Evolutionary conservation across 2,888 invertebrate genomes (phyloP).

Genomic region (Lycophotia porphyrea): DNA sequence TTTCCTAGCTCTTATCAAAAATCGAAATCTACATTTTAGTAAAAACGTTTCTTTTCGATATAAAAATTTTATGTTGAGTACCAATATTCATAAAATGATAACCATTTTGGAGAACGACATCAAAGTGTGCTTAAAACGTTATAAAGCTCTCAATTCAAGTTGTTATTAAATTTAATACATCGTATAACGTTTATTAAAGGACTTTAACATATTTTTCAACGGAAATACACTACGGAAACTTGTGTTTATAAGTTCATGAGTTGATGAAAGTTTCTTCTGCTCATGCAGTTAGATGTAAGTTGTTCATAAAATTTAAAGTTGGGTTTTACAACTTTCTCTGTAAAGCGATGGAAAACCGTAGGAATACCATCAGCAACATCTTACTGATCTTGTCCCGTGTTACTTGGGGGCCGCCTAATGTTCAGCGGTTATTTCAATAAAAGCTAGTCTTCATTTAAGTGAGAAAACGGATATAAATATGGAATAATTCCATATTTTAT

Average conservation of each 20-base stretch:
- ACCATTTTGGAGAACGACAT: conserved; percentile 50
- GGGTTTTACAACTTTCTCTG: background rate
- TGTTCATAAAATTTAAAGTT: background rate
- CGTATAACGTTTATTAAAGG: conserved; percentile 59
- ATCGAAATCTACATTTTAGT: conserved; percentile 13
- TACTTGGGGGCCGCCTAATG: background rate
- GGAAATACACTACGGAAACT: conserved; percentile 6
- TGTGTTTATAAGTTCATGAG: conserved; percentile 30
- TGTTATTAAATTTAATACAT: conserved; percentile 62
- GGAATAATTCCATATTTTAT: conserved; percentile 1
- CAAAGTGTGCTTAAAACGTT: conserved; percentile 52
- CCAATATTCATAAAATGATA: conserved; percentile 59
- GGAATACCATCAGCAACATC: background rate
- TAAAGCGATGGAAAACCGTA: background rate
- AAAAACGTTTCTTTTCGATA: conserved; percentile 27
- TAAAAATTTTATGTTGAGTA: conserved; percentile 37
- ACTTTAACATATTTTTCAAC: conserved; percentile 36
- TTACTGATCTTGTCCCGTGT: background rate
- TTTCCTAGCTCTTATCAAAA: conserved; percentile 6
- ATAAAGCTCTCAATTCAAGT: conserved; percentile 61
- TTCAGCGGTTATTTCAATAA: background rate
- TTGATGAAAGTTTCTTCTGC: conserved; percentile 34
- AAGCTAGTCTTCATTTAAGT: background rate
- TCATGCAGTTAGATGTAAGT: background rate
- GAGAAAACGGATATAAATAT: background rate